A percentile compares a stretch with the other conserved stretches of the same genome.
phyloP scores from a whole-genome alignment of 2,888 invertebrate species.

The Leptarthrus brevirostris region DNA sequence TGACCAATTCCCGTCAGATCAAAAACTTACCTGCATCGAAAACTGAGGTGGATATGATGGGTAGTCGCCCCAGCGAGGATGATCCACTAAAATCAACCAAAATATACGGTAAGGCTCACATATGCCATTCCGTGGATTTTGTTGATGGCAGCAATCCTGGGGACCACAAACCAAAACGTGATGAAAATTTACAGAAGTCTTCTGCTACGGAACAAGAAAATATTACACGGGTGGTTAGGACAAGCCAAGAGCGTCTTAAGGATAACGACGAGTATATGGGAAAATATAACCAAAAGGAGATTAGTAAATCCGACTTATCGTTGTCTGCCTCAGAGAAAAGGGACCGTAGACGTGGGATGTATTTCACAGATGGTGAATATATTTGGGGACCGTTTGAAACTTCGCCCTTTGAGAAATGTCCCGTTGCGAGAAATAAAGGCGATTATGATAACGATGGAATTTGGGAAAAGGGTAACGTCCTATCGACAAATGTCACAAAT shows the following conservation, averaged over 20 bases:
- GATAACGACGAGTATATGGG: constrained; percentile 45
- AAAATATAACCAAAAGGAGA: constrained; percentile 48
- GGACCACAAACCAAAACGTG: constrained; percentile 46
- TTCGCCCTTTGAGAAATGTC: background rate
- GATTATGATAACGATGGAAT: background rate
- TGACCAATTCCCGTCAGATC: background rate
- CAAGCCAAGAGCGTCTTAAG: constrained; percentile 39
- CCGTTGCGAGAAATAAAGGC: background rate
- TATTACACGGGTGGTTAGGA: constrained; percentile 31
- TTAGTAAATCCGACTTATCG: constrained; percentile 45
- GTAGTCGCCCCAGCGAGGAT: background rate
- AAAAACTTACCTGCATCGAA: background rate
- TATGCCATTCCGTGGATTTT: constrained; percentile 18
- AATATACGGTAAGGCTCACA: constrained; percentile 17
- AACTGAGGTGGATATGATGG: background rate
- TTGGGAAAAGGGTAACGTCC: background rate
- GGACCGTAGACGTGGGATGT: constrained; percentile 57
- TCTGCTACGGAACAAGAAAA: constrained; percentile 28
- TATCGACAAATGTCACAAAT: constrained; percentile 11
- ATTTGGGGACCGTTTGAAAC: constrained; percentile 47
- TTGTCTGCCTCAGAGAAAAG: constrained; percentile 40
- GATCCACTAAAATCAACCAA: constrained; percentile 21
- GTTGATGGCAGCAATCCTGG: constrained; percentile 15
- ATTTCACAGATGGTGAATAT: constrained; percentile 58
- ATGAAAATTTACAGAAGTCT: constrained; percentile 41